Evolutionary conservation across 2,797 vertebrate genomes (phyloP).

Genomic region (Podarcis lilfordi): DNA sequence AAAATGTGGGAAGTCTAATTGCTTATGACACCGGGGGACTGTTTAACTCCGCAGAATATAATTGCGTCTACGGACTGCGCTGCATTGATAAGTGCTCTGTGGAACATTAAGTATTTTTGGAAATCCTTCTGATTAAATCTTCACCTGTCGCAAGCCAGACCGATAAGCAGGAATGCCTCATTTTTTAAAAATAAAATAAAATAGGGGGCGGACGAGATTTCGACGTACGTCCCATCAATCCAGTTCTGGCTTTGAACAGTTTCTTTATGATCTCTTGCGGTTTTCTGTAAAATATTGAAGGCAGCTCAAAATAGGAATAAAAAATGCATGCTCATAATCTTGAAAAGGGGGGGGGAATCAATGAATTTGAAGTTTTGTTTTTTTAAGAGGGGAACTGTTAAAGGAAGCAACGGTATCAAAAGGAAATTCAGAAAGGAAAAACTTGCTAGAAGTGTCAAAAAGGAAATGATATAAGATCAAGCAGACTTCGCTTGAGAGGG

Average conservation of each 20-base stretch:
- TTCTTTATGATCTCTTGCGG: too few species aligned
- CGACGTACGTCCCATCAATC: neutral
- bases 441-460: too few species aligned
- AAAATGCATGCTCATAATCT: too few species aligned
- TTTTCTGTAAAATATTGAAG: too few species aligned
- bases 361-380: too few species aligned
- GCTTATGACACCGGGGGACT: slow-evolving; percentile 70
- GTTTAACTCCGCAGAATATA: slow-evolving; percentile 70
- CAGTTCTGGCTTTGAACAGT: neutral
- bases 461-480: too few species aligned
- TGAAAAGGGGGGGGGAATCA: too few species aligned
- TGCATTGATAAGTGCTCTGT: slow-evolving; percentile 65
- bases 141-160: neutral
- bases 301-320: too few species aligned
- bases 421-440: too few species aligned
- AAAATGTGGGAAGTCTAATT: slow-evolving; percentile 70
- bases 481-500: too few species aligned
- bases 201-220: neutral
- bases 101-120: slow-evolving; percentile 51
- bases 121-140: slow-evolving; percentile 58
- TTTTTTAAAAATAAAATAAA: neutral
- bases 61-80: slow-evolving; percentile 69
- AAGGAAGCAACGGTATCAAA: too few species aligned
- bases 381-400: too few species aligned
- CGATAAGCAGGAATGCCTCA: neutral